Percentiles rank a stretch among this genome's conserved stretches.
Conservation (phyloP, 2,113 vertebrate species). For the Prochilodus magdalenae region DNA sequence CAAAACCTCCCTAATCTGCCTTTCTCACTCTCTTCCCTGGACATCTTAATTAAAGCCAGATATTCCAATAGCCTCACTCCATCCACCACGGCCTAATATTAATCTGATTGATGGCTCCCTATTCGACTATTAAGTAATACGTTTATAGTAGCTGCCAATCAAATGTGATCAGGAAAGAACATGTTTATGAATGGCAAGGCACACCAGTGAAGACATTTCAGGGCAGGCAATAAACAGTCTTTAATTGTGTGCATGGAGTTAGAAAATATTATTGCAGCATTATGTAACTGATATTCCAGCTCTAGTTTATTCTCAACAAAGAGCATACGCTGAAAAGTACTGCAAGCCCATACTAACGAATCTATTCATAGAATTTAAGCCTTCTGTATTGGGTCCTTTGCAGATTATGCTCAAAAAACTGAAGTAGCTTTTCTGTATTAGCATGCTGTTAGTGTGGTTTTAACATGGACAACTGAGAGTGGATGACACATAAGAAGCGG, state of each 20-base stretch:
- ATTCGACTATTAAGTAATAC: slow-evolving; percentile 74
- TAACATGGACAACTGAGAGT: slow-evolving; percentile 54
- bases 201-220: slow-evolving; percentile 67
- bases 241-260: slow-evolving; percentile 72
- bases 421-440: slow-evolving; percentile 59
- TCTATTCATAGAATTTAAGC: slow-evolving; percentile 55
- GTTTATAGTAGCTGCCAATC: slow-evolving; percentile 69
- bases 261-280: slow-evolving; percentile 58
- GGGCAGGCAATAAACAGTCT: slow-evolving; percentile 67
- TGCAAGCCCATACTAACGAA: no score
- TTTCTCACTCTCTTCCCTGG: slow-evolving; percentile 41
- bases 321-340: neutral
- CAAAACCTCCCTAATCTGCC: slow-evolving; percentile 58
- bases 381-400: neutral
- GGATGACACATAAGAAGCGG: slow-evolving; percentile 51
- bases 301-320: no score
- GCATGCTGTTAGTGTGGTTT: slow-evolving; percentile 51
- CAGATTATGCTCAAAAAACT: slow-evolving; percentile 42
- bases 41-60: slow-evolving; percentile 78
- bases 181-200: slow-evolving; percentile 73
- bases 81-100: slow-evolving; percentile 64
- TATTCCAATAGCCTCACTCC: slow-evolving; percentile 57
- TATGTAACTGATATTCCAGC: neutral
- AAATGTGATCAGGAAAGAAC: slow-evolving; percentile 70
- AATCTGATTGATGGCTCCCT: slow-evolving; percentile 76